A percentile compares a stretch with the other conserved stretches of the same genome.
Evolutionary conservation across 2,113 vertebrate genomes (phyloP).

Genomic region (Chaetodon trifascialis): DNA sequence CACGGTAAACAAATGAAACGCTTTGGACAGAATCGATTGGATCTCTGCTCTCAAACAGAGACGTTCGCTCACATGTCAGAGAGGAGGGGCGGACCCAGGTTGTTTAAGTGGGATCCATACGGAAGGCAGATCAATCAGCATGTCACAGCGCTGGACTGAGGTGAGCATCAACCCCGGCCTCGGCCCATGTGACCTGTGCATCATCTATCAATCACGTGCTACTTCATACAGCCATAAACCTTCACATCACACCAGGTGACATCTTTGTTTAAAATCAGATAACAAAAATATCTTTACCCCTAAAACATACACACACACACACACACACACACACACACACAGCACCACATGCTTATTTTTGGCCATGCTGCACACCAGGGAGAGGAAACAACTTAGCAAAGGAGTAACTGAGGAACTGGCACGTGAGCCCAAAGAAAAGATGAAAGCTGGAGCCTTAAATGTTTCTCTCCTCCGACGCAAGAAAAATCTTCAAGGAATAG

Average conservation of each 20-base stretch:
- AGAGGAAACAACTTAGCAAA: slow-evolving; percentile 47
- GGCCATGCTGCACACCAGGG: slow-evolving; percentile 32
- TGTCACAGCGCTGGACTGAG: slow-evolving; percentile 18
- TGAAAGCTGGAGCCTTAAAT: slow-evolving; percentile 48
- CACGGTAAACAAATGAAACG: slow-evolving; percentile 66
- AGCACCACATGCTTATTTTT: slow-evolving; percentile 39
- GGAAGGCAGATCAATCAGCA: slow-evolving; percentile 57
- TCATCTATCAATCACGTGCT: slow-evolving; percentile 53
- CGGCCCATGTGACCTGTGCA: slow-evolving; percentile 8
- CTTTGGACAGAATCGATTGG: slow-evolving; percentile 58
- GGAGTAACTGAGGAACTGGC: slow-evolving; percentile 38
- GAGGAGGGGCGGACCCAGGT: slow-evolving; percentile 4
- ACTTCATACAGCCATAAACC: not conserved
- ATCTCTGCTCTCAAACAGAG: slow-evolving; percentile 47
- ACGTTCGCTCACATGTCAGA: slow-evolving; percentile 53
- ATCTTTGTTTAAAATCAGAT: not conserved
- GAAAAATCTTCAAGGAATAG: slow-evolving; percentile 28
- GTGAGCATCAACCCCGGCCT: slow-evolving; percentile 8
- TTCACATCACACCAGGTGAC: not conserved
- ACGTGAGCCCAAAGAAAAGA: slow-evolving; percentile 34
- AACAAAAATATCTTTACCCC: not conserved
- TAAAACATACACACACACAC: not conserved
- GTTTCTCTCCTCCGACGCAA: slow-evolving; percentile 11
- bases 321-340: slow-evolving; percentile 6
- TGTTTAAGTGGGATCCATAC: slow-evolving; percentile 51